Conservation (phyloP, 23 tunicate genomes). For the Phallusia fumigata region DNA sequence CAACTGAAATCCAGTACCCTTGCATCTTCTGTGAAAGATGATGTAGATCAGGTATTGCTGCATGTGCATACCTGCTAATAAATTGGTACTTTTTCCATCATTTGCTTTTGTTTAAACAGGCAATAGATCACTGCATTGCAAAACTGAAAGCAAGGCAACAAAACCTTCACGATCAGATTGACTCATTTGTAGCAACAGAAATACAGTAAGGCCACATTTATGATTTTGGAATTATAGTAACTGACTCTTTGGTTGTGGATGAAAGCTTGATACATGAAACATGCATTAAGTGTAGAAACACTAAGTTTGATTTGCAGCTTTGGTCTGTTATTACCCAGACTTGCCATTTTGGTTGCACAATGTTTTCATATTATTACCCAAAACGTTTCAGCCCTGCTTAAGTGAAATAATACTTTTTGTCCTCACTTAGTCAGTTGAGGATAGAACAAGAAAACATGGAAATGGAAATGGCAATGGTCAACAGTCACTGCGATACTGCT, state of each 20-base stretch:
- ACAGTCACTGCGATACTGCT: slow-evolving; percentile 39
- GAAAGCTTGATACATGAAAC: too few relatives aligned
- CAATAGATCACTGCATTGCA: slow-evolving; percentile 35
- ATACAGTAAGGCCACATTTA: slow-evolving; percentile 11
- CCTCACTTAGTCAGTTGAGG: slow-evolving; percentile 27
- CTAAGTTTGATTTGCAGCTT: too few relatives aligned
- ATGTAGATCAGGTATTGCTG: slow-evolving; percentile 25
- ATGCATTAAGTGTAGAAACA: too few relatives aligned
- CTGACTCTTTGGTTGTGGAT: too few relatives aligned
- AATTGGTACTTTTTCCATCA: neutral
- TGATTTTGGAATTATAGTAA: too few relatives aligned
- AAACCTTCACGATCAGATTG: slow-evolving; percentile 34
- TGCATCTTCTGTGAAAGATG: slow-evolving; percentile 19
- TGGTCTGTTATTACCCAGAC: too few relatives aligned
- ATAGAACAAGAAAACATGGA: slow-evolving; percentile 42
- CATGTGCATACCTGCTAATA: neutral
- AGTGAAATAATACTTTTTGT: neutral
- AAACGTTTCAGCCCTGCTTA: too few relatives aligned
- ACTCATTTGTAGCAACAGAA: slow-evolving; percentile 33
- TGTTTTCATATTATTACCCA: too few relatives aligned
- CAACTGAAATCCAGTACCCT: slow-evolving; percentile 21
- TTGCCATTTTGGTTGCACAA: too few relatives aligned
- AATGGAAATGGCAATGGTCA: slow-evolving; percentile 43
- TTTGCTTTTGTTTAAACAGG: slow-evolving; percentile 20
- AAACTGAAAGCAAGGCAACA: slow-evolving; percentile 36